Conservation (phyloP, 2,113 vertebrate genomes). For the Myrmophylax atrothorax region DNA sequence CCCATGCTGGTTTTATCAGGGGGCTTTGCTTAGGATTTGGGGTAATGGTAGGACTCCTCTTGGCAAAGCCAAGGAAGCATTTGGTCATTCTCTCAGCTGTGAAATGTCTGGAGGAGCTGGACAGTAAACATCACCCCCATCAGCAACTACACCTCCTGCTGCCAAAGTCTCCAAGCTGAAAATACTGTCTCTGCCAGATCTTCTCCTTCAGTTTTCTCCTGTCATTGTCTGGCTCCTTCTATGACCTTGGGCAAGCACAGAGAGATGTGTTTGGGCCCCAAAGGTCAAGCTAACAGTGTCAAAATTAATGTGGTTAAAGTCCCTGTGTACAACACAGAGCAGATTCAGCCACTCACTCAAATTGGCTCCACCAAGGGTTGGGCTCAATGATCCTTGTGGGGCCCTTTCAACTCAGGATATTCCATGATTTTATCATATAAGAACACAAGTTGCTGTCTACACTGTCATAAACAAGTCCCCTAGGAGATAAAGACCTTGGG, state of each 20-base stretch:
- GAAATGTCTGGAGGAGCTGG: neutral
- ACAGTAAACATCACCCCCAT: neutral
- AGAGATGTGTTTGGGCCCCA: neutral
- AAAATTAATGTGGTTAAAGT: neutral
- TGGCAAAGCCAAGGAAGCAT: neutral
- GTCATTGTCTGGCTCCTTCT: neutral
- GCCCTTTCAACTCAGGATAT: neutral
- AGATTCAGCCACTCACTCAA: neutral
- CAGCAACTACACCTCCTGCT: neutral
- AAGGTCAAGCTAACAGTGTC: neutral
- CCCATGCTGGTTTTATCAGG: neutral
- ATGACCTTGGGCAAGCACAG: neutral
- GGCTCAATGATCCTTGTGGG: neutral
- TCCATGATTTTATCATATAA: rapidly evolving
- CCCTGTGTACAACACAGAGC: rapidly evolving
- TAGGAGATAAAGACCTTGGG: neutral
- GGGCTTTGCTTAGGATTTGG: neutral
- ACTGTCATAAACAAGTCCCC: neutral
- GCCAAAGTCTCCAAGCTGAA: neutral
- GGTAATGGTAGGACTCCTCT: neutral
- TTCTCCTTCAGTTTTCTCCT: neutral
- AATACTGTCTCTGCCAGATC: neutral
- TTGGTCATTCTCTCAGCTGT: neutral
- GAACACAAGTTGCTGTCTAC: neutral
- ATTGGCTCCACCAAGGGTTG: neutral